Base-by-base conservation (phyloP, 92 coral and sea anemone species). In the Siderastrea radians region DNA sequence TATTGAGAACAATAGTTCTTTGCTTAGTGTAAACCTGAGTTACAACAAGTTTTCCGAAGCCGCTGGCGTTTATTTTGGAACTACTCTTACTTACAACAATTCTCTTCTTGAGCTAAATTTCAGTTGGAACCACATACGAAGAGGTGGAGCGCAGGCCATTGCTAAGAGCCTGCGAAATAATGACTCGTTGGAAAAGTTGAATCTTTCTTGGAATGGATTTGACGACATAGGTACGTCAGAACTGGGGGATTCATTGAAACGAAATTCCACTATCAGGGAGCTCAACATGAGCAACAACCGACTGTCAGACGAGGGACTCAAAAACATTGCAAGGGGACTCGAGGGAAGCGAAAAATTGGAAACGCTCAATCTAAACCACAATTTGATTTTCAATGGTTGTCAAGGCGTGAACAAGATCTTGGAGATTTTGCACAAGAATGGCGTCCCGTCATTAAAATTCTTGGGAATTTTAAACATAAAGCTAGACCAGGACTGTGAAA, bases 131-230 rank as follows among this genome's bases (percentile, higher is more conserved):
- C 94, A 93, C 60, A 93, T 95, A 43, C 76, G 98, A 16, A 86
- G 96, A 43, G 80, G 76, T 15, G 98, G 98, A n/a, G 93, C 96
- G 13, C 87, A 77, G 5, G 92, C 94, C 5, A 83, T 95, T 54
- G 79, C 89, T 49, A 83, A 86, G 45, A 87, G 98, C 78, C 89
- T 95, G 49, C 94, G 96, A 7, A 88, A 87, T 50, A 96, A 95
- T 49, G 93, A 91, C 63, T 87, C 89, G 0, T 80, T 96, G 68
- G 96, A 92, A 71, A 87, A 83, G 74, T 60, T 96, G 73, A 91
- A 96, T 63, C 80, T 95, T 54, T 95, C 99, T 14, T 95, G 96
- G 95, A 96, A 95, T 62, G 96, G 98, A 48, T 94, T 95, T 78
- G 99, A 95, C 74, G 95, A 95, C 51, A 79, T 4, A 43, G 99